Evolutionary conservation across 2,113 vertebrate genomes (phyloP).

Genomic region (Andinoacara biseriatus): DNA sequence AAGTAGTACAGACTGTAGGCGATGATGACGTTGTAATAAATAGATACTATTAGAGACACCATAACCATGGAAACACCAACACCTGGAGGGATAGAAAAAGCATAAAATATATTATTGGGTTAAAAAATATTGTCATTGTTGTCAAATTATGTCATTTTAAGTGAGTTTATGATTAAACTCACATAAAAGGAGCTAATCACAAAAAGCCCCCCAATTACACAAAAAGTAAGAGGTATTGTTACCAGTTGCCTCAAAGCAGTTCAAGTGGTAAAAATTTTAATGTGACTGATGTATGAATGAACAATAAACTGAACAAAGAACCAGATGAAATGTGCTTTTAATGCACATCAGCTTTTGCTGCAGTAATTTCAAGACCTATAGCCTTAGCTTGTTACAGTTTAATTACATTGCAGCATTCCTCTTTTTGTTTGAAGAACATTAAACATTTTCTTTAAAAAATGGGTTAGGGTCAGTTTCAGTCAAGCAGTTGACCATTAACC

Average conservation of each 20-base stretch:
- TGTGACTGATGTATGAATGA: too few relatives aligned
- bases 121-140: neutral
- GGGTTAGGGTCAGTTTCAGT: neutral
- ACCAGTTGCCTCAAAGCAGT: too few relatives aligned
- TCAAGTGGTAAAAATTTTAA: too few relatives aligned
- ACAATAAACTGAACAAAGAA: too few relatives aligned
- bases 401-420: neutral
- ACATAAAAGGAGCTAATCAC: too few relatives aligned
- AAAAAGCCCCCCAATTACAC: too few relatives aligned
- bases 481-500: slow-evolving; percentile 17
- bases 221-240: too few relatives aligned
- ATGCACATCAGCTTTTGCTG: neutral
- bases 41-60: slow-evolving; percentile 83
- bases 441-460: neutral
- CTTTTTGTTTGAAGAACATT: neutral
- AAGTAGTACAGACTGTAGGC: slow-evolving; percentile 93
- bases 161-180: neutral
- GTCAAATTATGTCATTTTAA: too few relatives aligned
- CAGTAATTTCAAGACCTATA: neutral
- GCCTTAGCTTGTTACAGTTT: neutral
- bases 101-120: neutral
- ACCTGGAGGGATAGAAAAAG: slow-evolving; percentile 77
- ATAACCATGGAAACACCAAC: slow-evolving; percentile 91
- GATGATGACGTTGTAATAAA: slow-evolving; percentile 96
- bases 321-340: too few relatives aligned